Evolutionary conservation across 1,140 invertebrate genomes (phyloP).

Genomic region (Diorhabda elongata): DNA sequence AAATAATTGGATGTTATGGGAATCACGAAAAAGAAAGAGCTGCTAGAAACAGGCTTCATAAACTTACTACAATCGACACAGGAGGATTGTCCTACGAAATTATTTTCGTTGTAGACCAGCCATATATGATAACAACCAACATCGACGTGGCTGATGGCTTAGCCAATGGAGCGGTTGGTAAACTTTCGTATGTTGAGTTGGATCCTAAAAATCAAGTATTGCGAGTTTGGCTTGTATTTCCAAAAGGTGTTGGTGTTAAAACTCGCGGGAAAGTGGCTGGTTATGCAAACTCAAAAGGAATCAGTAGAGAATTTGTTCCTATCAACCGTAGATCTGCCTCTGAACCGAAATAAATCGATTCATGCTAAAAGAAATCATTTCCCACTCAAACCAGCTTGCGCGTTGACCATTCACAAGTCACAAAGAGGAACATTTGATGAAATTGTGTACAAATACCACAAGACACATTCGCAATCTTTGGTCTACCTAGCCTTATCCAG

Average conservation of each 20-base stretch:
- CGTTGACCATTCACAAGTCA: conserved; percentile 11
- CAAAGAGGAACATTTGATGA: conserved; percentile 29
- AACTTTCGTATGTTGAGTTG: conserved; percentile 38
- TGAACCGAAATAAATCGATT: background rate
- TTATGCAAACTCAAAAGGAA: background rate
- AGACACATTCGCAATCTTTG: conserved; percentile 20
- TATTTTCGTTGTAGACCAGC: conserved; percentile 34
- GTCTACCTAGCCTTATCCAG: conserved; percentile 34
- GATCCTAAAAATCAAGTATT: conserved; percentile 20
- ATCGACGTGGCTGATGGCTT: conserved; percentile 44
- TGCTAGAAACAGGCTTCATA: conserved; percentile 39
- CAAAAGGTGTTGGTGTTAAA: background rate
- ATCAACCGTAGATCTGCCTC: conserved; percentile 17
- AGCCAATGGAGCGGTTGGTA: conserved; percentile 43
- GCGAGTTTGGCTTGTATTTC: background rate
- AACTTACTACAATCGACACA: conserved; percentile 40
- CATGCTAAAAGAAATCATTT: conserved; percentile 4
- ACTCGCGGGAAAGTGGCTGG: background rate
- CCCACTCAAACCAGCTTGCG: background rate
- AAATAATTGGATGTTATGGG: conserved; percentile 11
- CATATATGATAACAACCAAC: conserved; percentile 45
- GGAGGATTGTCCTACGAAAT: conserved; percentile 43
- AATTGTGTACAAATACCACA: conserved; percentile 35
- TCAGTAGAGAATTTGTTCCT: background rate
- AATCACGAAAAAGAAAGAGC: background rate